A percentile compares a stretch with the other conserved stretches of the same genome.
These are phyloP conservation scores for Steinernema scapterisci DNA, from an alignment of 2,888 invertebrate species.

Conservation along the genomic window DNA sequence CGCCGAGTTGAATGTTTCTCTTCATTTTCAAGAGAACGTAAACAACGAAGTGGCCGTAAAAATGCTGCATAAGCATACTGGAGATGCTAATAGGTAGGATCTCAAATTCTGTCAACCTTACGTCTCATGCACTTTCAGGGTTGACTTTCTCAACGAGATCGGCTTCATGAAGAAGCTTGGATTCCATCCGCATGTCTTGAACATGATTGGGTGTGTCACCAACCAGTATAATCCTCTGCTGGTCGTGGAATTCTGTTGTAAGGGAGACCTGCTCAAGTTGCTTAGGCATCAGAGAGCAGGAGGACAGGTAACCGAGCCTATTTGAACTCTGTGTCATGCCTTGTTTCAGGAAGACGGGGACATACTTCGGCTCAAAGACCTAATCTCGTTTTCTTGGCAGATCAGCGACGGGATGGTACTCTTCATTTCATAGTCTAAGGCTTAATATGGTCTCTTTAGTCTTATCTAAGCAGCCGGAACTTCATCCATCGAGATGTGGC, in stretches of 20 bases:
- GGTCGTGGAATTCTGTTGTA: slow-evolving; percentile 52
- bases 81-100: slow-evolving; percentile 49
- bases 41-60: slow-evolving; percentile 52
- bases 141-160: slow-evolving; percentile 59
- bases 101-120: neutral
- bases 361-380: slow-evolving; percentile 49
- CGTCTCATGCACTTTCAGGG: slow-evolving; percentile 22
- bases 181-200: slow-evolving; percentile 52
- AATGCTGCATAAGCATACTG: slow-evolving; percentile 55
- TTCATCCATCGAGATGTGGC: slow-evolving; percentile 59
- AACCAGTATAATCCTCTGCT: slow-evolving; percentile 51
- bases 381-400: slow-evolving; percentile 59
- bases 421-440: neutral
- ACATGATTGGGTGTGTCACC: slow-evolving; percentile 57
- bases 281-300: slow-evolving; percentile 28
- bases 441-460: slow-evolving; percentile 35
- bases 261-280: slow-evolving; percentile 53
- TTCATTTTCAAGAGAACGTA: slow-evolving; percentile 33
- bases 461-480: slow-evolving; percentile 51
- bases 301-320: neutral
- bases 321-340: neutral
- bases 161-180: slow-evolving; percentile 60
- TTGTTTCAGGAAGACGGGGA: slow-evolving; percentile 22
- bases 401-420: slow-evolving; percentile 55
- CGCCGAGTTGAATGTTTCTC: slow-evolving; percentile 33